These are phyloP conservation scores for Artibeus lituratus DNA, from an alignment of 2,797 vertebrate species.

Conservation along the genomic window DNA sequence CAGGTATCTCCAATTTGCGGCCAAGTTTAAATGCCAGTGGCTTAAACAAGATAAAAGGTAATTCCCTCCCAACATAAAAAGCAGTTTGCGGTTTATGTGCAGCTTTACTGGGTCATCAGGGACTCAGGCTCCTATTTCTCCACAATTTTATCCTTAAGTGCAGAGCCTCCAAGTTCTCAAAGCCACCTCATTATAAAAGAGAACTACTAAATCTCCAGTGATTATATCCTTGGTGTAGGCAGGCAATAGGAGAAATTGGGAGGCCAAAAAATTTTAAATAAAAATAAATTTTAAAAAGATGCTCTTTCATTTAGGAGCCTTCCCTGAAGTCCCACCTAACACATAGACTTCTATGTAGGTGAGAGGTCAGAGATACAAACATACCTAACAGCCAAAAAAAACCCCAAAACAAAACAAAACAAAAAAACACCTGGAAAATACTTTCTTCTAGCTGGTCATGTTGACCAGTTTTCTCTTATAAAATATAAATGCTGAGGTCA, in stretches of 20 bases:
- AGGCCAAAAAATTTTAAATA: background rate
- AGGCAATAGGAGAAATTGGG: background rate
- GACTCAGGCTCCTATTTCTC: background rate
- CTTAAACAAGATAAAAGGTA: constrained; percentile 10
- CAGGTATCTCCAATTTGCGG: background rate
- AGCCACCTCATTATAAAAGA: background rate
- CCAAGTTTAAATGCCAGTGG: background rate
- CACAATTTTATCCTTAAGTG: background rate
- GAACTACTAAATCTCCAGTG: background rate
- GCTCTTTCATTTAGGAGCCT: background rate
- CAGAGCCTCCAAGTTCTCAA: background rate
- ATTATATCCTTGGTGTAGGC: background rate
- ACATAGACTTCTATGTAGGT: background rate
- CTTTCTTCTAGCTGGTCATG: background rate
- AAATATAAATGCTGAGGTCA: background rate
- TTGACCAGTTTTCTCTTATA: background rate
- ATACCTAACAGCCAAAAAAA: background rate
- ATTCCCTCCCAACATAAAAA: background rate
- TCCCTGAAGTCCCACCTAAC: background rate
- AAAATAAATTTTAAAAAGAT: background rate
- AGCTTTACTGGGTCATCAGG: background rate
- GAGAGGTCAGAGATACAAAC: background rate
- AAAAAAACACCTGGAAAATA: background rate
- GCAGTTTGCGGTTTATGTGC: background rate
- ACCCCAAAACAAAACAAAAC: background rate